Conservation (phyloP, 2,888 invertebrate species). For the Glaucopsyche alexis region DNA sequence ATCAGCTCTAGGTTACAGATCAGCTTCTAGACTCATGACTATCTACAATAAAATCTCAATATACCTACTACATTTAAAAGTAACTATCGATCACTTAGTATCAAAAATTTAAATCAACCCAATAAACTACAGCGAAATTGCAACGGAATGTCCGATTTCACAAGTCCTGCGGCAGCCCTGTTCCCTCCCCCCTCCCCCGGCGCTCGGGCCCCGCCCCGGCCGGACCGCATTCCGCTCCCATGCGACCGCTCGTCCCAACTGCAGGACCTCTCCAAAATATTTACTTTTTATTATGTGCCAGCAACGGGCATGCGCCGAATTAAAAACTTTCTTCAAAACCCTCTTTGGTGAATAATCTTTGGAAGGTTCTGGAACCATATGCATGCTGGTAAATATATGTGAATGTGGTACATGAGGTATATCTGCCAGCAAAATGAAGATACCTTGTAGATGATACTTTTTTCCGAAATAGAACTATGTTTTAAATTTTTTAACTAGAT, state of each 20-base stretch:
- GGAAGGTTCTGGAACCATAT: neutral
- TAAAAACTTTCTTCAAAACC: conserved; percentile 16
- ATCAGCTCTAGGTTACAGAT: neutral
- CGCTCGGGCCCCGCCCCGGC: conserved; percentile 49
- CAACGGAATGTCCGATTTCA: conserved; percentile 35
- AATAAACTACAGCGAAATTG: neutral
- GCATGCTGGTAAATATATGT: neutral
- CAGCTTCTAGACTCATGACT: no score
- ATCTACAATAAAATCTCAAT: neutral
- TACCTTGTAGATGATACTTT: no score
- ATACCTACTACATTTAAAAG: neutral
- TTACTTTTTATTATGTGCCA: conserved; percentile 64
- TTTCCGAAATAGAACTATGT: no score
- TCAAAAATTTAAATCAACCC: conserved; percentile 1
- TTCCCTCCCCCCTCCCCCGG: conserved; percentile 39
- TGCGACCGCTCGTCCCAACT: conserved; percentile 64
- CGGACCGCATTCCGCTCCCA: conserved; percentile 79
- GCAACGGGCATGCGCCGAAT: conserved; percentile 40
- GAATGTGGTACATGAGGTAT: no score
- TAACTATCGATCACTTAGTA: neutral
- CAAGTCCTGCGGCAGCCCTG: conserved; percentile 35
- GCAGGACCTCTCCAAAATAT: conserved; percentile 71
- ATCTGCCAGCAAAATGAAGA: no score
- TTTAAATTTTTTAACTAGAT: no score
- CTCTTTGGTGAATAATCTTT: neutral